phyloP scores from a whole-genome alignment of 2,113 vertebrate species.

The Typhlomys cinereus region DNA sequence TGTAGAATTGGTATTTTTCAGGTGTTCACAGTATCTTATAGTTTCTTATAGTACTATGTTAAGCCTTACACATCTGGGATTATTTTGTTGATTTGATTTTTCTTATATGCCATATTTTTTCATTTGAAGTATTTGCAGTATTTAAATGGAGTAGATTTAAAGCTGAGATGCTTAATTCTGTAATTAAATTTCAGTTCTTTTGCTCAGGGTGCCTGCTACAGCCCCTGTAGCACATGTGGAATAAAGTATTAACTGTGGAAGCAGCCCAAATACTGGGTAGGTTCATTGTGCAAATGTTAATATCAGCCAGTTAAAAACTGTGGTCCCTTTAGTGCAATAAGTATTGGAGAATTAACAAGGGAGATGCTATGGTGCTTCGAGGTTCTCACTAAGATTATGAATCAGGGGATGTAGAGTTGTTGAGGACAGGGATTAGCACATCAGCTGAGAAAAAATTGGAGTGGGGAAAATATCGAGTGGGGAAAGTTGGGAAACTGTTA shows the following conservation, averaged over 20 bases:
- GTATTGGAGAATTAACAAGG: background rate
- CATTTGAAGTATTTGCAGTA: background rate
- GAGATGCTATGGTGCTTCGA: too few relatives aligned
- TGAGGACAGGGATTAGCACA: too few relatives aligned
- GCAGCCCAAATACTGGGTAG: background rate
- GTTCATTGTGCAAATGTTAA: background rate
- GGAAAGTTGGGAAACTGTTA: too few relatives aligned
- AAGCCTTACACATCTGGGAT: background rate
- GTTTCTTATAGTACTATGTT: background rate
- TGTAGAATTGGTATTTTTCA: background rate
- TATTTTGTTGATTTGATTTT: background rate
- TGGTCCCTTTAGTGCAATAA: background rate
- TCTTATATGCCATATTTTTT: background rate
- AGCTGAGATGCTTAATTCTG: background rate
- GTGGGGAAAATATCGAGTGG: too few relatives aligned
- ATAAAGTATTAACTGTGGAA: background rate
- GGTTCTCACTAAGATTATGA: too few relatives aligned
- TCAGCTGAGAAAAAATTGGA: too few relatives aligned
- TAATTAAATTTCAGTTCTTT: background rate
- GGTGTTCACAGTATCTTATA: background rate
- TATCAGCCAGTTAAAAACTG: background rate
- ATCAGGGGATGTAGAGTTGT: too few relatives aligned
- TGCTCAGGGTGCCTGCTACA: background rate
- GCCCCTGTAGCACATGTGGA: background rate
- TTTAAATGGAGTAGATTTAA: background rate